These are phyloP conservation scores for Agonopterix alstromeriana DNA, from an alignment of 2,888 invertebrate genomes.

Conservation along the genomic window DNA sequence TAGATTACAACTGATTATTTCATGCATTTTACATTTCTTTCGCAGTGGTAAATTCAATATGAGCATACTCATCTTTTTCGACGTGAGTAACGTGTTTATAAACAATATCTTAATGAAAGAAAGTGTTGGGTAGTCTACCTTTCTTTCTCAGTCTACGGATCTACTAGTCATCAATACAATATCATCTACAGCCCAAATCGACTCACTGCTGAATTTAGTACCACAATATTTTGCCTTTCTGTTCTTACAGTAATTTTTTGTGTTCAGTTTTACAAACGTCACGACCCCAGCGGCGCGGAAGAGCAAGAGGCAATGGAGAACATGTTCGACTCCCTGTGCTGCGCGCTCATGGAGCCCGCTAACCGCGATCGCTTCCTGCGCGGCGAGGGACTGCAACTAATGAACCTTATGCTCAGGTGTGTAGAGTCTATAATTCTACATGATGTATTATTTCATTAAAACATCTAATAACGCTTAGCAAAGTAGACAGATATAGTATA, in stretches of 20 bases:
- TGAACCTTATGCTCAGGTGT: conserved; percentile 97
- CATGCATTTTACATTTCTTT: too few species aligned
- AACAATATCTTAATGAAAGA: too few species aligned
- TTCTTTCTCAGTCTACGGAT: too few species aligned
- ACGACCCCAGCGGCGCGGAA: conserved; percentile 93
- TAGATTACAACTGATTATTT: too few species aligned
- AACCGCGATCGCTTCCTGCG: conserved; percentile 95
- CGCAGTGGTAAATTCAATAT: too few species aligned
- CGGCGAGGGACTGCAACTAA: conserved; percentile 98
- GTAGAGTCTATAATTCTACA: neutral
- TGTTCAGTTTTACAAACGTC: conserved; percentile 91
- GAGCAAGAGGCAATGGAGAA: conserved; percentile 99
- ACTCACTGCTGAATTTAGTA: neutral
- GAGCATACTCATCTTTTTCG: too few species aligned
- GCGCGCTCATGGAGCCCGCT: conserved; percentile 89
- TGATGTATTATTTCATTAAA: too few species aligned
- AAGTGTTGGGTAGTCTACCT: too few species aligned
- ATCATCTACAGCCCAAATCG: neutral
- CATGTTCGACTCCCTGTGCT: conserved; percentile 96
- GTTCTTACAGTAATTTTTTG: too few species aligned
- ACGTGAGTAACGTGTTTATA: too few species aligned
- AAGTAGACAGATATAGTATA: too few species aligned
- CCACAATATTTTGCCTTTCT: neutral
- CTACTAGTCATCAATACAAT: neutral
- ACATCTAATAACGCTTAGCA: too few species aligned